A percentile compares a stretch with the other conserved stretches of the same genome.
phyloP scores from a whole-genome alignment of 2,113 vertebrate genomes.

The Oceanites oceanicus region DNA sequence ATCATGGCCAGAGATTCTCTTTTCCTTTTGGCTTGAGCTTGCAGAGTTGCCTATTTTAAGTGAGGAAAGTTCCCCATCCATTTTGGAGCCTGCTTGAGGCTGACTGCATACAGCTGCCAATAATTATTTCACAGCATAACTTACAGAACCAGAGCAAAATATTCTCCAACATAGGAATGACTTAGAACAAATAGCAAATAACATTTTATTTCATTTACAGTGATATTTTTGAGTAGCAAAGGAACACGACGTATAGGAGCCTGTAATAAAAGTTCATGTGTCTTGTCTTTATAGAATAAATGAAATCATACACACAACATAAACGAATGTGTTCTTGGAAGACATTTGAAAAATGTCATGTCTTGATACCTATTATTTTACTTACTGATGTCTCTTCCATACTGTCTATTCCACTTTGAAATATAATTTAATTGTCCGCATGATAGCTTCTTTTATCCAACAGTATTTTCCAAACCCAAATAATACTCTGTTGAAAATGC shows the following conservation, averaged over 20 bases:
- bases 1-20: background rate
- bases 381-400: background rate
- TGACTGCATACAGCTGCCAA: background rate
- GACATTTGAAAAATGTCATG: slow-evolving; percentile 58
- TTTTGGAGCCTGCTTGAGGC: background rate
- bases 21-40: background rate
- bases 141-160: background rate
- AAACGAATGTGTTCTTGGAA: slow-evolving; percentile 7
- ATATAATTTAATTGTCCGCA: slow-evolving; percentile 16
- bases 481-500: background rate
- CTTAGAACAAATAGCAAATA: slow-evolving; percentile 50
- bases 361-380: slow-evolving; percentile 22
- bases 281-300: slow-evolving; percentile 40
- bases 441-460: background rate
- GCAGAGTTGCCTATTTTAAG: background rate
- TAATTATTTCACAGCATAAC: background rate
- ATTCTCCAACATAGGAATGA: background rate
- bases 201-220: slow-evolving; percentile 74
- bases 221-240: slow-evolving; percentile 33
- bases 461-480: background rate
- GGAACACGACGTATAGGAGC: slow-evolving; percentile 5
- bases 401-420: slow-evolving; percentile 3
- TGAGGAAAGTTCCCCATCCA: background rate
- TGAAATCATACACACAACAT: slow-evolving; percentile 35
- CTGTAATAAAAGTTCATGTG: slow-evolving; percentile 23